phyloP scores from a whole-genome alignment of 1,140 invertebrate species.

The Gonatopus flavifemur region DNA sequence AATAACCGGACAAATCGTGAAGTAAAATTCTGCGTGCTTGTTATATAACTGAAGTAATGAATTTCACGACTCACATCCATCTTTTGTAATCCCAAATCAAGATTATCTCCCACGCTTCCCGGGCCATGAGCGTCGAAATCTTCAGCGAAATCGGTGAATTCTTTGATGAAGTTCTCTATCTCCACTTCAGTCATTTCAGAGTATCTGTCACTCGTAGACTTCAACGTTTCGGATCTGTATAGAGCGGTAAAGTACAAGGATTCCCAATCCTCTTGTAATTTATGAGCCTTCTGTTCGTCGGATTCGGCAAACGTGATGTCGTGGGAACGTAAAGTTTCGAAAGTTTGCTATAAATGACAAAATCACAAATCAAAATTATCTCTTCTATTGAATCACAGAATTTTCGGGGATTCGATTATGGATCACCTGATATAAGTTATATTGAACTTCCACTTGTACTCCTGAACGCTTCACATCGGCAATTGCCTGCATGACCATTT shows the following conservation, averaged over 20 bases:
- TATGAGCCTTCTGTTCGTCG: conserved; percentile 62
- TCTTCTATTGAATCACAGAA: background rate
- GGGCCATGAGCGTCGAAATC: conserved; percentile 77
- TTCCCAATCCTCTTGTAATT: conserved; percentile 69
- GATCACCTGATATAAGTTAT: conserved; percentile 62
- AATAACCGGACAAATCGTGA: too few species aligned
- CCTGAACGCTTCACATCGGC: conserved; percentile 71
- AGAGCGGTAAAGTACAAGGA: conserved; percentile 67
- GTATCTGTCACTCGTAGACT: conserved; percentile 77
- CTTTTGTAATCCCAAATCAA: conserved; percentile 71
- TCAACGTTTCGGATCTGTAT: conserved; percentile 67
- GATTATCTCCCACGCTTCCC: conserved; percentile 71
- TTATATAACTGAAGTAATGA: too few species aligned
- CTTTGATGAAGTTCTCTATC: conserved; percentile 70
- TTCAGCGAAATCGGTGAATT: conserved; percentile 69
- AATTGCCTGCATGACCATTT: conserved; percentile 81
- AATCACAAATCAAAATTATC: background rate
- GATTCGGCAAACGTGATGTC: conserved; percentile 46
- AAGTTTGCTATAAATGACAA: conserved; percentile 34
- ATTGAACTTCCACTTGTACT: conserved; percentile 74
- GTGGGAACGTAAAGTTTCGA: conserved; percentile 44
- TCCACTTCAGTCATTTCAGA: conserved; percentile 72
- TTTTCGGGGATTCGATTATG: background rate
- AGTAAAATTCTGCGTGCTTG: too few species aligned
- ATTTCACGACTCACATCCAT: conserved; percentile 62